Evolutionary conservation across 1,140 invertebrate genomes (phyloP), one percentile per base, ranked within the genome.

Genomic region (Episyrphus balteatus): DNA sequence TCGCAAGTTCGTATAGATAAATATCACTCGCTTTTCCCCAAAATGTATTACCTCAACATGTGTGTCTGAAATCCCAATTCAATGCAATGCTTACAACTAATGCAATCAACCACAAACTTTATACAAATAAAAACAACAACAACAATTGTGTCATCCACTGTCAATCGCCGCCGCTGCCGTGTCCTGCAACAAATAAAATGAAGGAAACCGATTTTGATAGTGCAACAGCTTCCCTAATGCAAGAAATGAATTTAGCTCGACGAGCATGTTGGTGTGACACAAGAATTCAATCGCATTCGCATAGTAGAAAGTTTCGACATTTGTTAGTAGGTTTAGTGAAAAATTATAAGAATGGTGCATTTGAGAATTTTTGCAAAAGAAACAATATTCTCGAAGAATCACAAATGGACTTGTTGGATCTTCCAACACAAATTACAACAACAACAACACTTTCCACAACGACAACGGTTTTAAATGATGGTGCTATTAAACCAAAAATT

Each of bases 211-310:
- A 57, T 53, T 62, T 53, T 48, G 60, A 60, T 50, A 62, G 52
- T 48, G 54, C 56, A 44, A 58, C 60, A 46, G 51, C 61, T 30
- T 54, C 61, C 44, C 48, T 65, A 56, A 42, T 58, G 40, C 62
- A 64, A 48, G 56, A 65, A 52, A 62, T 65, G 61, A 64, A 65
- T 51, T 48, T 65, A 46, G 62, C 62, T 15, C 51, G 62, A 14
- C 52, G 62, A 39, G 62, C 62, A 43, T 65, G 62, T 53, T 65
- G 62, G 59, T 57, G 47, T 42, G 55, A 41, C 19, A 43, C 3
- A 26, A 26, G 8, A 26, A 26, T 8, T 26, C 21, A 36, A 6
- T n/a, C 14, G 14, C 12, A 36, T n/a, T n/a, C 14, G 14, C 12
- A 3, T n/a, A 36, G 12, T 36, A 36, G 12, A 36, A 36, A 12